Conservation (phyloP, 2,113 vertebrate species). For the Willisornis vidua region DNA sequence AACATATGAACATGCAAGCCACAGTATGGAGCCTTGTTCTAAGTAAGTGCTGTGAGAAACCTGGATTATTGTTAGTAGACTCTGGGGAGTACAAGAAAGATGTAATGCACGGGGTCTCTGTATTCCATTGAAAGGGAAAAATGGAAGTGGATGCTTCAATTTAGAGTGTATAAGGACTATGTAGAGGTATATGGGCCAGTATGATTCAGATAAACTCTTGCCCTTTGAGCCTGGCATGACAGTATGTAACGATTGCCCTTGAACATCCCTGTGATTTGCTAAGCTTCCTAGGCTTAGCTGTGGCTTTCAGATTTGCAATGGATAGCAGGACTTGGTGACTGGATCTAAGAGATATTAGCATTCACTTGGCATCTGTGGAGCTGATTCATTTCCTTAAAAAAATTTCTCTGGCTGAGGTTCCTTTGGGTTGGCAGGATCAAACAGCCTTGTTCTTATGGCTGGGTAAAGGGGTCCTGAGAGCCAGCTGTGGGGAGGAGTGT, state of each 20-base stretch:
- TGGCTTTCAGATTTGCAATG: neutral
- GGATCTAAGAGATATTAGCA: neutral
- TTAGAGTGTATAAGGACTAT: neutral
- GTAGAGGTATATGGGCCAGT: neutral
- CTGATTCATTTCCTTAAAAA: neutral
- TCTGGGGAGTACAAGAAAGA: neutral
- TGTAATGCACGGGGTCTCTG: neutral
- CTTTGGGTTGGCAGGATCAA: neutral
- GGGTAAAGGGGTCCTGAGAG: neutral
- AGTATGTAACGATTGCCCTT: neutral
- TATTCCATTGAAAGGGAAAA: neutral
- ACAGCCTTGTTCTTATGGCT: neutral
- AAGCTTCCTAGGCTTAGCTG: neutral
- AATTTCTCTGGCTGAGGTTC: neutral
- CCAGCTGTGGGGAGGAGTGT: fast-evolving
- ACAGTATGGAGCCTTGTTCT: neutral
- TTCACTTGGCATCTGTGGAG: neutral
- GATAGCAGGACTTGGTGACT: neutral
- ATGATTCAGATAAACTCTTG: neutral
- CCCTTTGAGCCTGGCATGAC: neutral
- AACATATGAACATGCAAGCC: neutral
- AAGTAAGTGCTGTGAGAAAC: neutral
- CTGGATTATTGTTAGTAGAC: neutral
- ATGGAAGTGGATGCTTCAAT: neutral
- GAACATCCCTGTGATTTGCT: neutral